A percentile compares a stretch with the other conserved stretches of the same genome.
Conservation (phyloP, 2,797 vertebrate genomes). For the Sebastes nivosus region DNA sequence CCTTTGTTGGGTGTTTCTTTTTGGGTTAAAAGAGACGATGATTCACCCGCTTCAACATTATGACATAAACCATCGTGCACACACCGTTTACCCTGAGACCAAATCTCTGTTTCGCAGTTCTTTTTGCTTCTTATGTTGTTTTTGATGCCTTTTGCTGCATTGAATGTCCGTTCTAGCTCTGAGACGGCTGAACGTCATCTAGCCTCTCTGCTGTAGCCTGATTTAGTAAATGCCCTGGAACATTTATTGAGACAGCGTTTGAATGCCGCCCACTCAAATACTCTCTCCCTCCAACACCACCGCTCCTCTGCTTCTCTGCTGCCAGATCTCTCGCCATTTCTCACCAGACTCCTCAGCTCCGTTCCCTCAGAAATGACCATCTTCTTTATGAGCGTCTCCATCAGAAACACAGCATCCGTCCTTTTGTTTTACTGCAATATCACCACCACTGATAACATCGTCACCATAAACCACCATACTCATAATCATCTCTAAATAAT, state of each 20-base stretch:
- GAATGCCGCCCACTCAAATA: constrained; percentile 79
- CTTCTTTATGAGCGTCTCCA: constrained; percentile 20
- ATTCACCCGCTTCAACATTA: constrained; percentile 16
- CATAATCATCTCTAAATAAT: neutral
- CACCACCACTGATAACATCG: neutral
- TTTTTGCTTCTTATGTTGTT: constrained; percentile 7
- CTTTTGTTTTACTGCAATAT: neutral
- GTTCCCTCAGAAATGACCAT: constrained; percentile 46
- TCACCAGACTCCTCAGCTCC: constrained; percentile 88
- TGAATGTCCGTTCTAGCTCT: constrained; percentile 52
- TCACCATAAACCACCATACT: neutral
- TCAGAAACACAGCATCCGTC: constrained; percentile 12
- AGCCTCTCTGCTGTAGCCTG: constrained; percentile 72
- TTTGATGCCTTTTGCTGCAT: constrained; percentile 36
- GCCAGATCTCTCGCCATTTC: constrained; percentile 84
- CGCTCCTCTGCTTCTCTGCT: constrained; percentile 65
- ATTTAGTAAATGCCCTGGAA: constrained; percentile 82
- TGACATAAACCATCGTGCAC: neutral
- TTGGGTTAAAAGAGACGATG: neutral
- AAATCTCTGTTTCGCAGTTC: neutral
- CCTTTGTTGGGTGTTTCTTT: too few species aligned
- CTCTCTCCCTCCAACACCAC: constrained; percentile 74
- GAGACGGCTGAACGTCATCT: constrained; percentile 68
- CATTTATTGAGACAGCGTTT: constrained; percentile 79
- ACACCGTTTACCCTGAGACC: neutral